Evolutionary conservation across 2,797 vertebrate genomes (phyloP).

Genomic region (Sus cebifrons): DNA sequence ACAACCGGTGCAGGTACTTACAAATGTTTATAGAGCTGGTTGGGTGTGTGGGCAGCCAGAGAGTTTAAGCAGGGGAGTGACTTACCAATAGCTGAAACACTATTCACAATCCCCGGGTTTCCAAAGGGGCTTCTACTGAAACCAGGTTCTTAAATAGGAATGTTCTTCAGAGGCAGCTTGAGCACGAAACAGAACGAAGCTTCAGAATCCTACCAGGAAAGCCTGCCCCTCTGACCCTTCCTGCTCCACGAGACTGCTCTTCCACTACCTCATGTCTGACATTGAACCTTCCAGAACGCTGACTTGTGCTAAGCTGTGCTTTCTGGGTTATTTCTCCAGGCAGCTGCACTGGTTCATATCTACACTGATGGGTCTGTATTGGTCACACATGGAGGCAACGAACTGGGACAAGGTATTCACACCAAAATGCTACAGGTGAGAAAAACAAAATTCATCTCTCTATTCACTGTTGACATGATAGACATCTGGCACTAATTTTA

Average conservation of each 20-base stretch:
- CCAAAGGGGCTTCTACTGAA: background rate
- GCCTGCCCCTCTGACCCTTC: background rate
- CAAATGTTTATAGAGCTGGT: background rate
- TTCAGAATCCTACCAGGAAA: background rate
- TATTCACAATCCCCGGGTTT: background rate
- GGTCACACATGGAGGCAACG: conserved; percentile 90
- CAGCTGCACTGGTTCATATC: conserved; percentile 90
- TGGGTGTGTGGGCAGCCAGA: background rate
- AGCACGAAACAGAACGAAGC: background rate
- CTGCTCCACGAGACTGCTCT: background rate
- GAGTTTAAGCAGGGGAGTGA: background rate
- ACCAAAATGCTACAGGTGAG: conserved; percentile 92
- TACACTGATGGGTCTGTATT: conserved; percentile 91
- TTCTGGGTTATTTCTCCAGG: conserved; percentile 82
- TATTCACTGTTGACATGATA: background rate
- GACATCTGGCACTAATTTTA: conserved; percentile 14
- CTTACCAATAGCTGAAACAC: background rate
- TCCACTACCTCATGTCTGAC: background rate
- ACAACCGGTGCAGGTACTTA: background rate
- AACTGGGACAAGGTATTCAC: conserved; percentile 92
- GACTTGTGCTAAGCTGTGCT: background rate
- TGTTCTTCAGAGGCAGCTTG: background rate
- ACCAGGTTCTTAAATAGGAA: background rate
- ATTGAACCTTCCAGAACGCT: background rate
- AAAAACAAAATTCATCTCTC: background rate